A percentile compares a stretch with the other conserved stretches of the same genome.
Conservation (phyloP, 2,797 vertebrate genomes). For the Oreochromis mossambicus region DNA sequence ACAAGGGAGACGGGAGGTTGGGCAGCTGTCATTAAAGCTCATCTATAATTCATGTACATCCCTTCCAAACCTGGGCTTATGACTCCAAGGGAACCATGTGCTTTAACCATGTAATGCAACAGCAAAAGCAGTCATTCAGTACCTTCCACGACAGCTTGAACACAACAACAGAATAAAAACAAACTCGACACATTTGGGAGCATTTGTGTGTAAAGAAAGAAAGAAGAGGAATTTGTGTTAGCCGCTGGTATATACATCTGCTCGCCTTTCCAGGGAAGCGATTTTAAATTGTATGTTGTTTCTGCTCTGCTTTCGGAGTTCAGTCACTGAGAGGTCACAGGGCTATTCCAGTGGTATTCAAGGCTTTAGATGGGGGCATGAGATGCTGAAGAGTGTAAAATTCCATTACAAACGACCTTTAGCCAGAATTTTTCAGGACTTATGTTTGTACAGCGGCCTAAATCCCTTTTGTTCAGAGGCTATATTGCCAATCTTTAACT, state of each 20-base stretch:
- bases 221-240: background rate
- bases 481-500: background rate
- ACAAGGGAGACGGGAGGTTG: constrained; percentile 28
- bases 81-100: constrained; percentile 9
- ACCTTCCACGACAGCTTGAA: background rate
- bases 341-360: constrained; percentile 31
- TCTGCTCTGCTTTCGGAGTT: background rate
- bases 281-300: constrained; percentile 28
- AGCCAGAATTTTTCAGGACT: background rate
- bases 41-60: constrained; percentile 52
- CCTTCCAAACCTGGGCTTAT: constrained; percentile 20
- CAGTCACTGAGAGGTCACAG: constrained; percentile 33
- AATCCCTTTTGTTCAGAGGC: background rate
- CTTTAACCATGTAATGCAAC: background rate
- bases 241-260: constrained; percentile 14
- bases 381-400: constrained; percentile 10
- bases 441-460: background rate
- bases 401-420: background rate
- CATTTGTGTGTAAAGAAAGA: background rate
- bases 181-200: background rate
- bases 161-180: background rate
- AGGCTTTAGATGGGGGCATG: constrained; percentile 18
- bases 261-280: background rate
- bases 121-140: background rate
- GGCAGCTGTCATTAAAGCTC: constrained; percentile 52